These are phyloP conservation scores for Lordiphosa mommai DNA, from an alignment of 1,140 invertebrate genomes.

Conservation along the genomic window DNA sequence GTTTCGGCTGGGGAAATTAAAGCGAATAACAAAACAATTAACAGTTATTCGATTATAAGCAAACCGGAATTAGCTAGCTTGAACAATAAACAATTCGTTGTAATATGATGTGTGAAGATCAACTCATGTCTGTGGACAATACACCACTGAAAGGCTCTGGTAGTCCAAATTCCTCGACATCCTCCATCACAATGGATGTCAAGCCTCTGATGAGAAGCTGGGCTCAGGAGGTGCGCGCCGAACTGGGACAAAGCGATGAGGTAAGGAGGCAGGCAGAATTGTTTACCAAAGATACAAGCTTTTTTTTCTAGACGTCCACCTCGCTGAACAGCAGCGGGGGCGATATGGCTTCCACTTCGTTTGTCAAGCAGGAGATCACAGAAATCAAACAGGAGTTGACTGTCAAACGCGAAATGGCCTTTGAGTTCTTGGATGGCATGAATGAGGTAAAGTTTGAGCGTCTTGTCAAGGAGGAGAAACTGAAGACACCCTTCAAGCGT, in stretches of 20 bases:
- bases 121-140: conserved; percentile 50
- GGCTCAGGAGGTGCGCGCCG: conserved; percentile 62
- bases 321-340: conserved; percentile 54
- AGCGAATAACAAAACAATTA: background rate
- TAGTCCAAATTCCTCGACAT: conserved; percentile 57
- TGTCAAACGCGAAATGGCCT: conserved; percentile 50
- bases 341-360: conserved; percentile 16
- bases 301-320: conserved; percentile 35
- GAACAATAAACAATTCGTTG: background rate
- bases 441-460: conserved; percentile 78
- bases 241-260: conserved; percentile 58
- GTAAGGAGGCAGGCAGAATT: conserved; percentile 11
- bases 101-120: conserved; percentile 54
- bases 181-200: conserved; percentile 51
- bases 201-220: conserved; percentile 51
- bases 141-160: conserved; percentile 39
- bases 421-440: conserved; percentile 66
- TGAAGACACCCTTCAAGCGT: conserved; percentile 78
- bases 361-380: conserved; percentile 18
- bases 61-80: background rate
- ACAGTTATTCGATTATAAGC: background rate
- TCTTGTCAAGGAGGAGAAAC: conserved; percentile 72
- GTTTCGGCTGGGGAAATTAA: background rate
- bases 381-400: conserved; percentile 14
- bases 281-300: background rate